Evolutionary conservation across 2,888 invertebrate species (phyloP).

Genomic region (Phyllotreta cruciferae): DNA sequence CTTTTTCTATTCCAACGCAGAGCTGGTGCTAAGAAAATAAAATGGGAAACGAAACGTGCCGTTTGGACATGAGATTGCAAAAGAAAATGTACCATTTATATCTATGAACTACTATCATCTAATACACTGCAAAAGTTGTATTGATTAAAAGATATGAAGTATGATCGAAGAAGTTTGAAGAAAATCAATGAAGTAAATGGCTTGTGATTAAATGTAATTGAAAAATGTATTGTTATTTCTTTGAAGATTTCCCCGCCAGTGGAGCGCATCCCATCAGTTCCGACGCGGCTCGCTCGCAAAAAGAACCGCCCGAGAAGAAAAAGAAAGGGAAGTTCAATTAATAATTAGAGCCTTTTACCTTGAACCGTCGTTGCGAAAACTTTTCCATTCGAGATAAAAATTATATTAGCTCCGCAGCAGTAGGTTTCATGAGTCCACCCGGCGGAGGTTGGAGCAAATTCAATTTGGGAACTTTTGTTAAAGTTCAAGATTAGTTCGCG

Average conservation of each 20-base stretch:
- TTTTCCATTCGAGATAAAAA: constrained; percentile 39
- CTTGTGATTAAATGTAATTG: no score
- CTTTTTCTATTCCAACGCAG: constrained; percentile 10
- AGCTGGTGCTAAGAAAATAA: not conserved
- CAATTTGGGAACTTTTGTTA: constrained; percentile 35
- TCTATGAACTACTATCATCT: no score
- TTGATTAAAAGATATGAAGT: no score
- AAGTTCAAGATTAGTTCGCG: constrained; percentile 29
- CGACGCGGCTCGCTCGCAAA: not conserved
- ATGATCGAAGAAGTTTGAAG: no score
- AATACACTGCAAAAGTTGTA: no score
- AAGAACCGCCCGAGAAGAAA: not conserved
- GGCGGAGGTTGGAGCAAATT: constrained; percentile 29
- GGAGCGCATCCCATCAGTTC: constrained; percentile 4
- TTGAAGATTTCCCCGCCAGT: not conserved
- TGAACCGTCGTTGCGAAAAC: constrained; percentile 32
- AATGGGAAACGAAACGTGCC: no score
- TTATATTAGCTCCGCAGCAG: constrained; percentile 38
- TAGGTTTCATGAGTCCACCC: constrained; percentile 34
- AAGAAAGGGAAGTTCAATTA: constrained; percentile 35
- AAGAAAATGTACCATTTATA: no score
- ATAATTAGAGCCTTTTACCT: constrained; percentile 39
- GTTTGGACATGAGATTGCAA: no score
- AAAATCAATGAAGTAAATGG: no score
- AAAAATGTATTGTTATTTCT: no score